Conservation (phyloP, 2,113 vertebrate species). For the Mixornis gularis region DNA sequence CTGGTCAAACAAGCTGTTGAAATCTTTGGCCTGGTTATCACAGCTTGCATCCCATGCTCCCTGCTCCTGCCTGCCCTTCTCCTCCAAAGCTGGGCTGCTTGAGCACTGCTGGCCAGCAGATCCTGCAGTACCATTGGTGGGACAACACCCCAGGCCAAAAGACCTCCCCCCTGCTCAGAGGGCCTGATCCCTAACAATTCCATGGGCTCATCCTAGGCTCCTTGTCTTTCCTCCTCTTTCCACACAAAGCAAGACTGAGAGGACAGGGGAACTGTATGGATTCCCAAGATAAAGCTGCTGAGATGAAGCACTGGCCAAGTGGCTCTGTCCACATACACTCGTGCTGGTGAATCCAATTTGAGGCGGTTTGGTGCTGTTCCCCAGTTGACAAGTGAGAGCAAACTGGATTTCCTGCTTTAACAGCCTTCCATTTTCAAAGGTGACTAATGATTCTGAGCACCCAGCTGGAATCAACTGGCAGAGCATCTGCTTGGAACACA, state of each 20-base stretch:
- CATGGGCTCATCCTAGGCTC: not conserved
- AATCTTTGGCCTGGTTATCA: not conserved
- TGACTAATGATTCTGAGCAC: not conserved
- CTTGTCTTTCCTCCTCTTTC: not conserved
- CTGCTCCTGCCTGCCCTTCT: not conserved
- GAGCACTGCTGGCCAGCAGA: not conserved
- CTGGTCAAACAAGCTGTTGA: not conserved
- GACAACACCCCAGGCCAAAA: not conserved
- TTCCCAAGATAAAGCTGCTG: not conserved
- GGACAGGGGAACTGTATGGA: accelerated
- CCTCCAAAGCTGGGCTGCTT: not conserved
- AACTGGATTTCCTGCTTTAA: not conserved
- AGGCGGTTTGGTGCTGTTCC: not conserved
- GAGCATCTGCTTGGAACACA: not conserved
- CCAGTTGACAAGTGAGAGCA: not conserved
- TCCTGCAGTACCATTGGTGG: not conserved
- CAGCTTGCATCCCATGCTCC: not conserved
- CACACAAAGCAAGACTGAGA: not conserved
- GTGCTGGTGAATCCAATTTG: accelerated
- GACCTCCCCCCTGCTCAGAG: not conserved
- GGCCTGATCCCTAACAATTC: not conserved
- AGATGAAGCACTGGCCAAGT: not conserved
- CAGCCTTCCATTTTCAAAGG: not conserved
- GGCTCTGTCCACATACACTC: not conserved
- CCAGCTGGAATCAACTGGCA: not conserved